Evolutionary conservation across 2,888 invertebrate genomes (phyloP).

Genomic region (Apamea anceps): DNA sequence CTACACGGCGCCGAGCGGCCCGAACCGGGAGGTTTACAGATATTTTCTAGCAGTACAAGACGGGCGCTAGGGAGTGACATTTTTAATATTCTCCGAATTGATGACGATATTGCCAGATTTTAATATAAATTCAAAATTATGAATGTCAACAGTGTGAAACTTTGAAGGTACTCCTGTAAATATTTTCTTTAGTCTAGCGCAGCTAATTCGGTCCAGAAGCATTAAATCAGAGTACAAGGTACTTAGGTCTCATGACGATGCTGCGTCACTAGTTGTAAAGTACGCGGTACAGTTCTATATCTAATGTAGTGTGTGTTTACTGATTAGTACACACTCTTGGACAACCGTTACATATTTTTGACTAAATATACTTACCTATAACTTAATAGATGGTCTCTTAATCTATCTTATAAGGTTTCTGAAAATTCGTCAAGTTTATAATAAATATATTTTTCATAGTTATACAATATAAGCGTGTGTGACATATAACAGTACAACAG

Average conservation of each 20-base stretch:
- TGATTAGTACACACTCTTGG: slow-evolving; percentile 45
- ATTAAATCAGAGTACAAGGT: slow-evolving; percentile 68
- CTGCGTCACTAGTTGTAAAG: slow-evolving; percentile 29
- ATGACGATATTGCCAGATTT: slow-evolving; percentile 19
- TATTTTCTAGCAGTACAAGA: slow-evolving; percentile 29
- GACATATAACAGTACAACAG: slow-evolving; percentile 34
- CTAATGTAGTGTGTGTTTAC: slow-evolving; percentile 53
- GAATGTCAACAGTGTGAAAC: slow-evolving; percentile 19
- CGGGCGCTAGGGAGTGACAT: slow-evolving; percentile 55
- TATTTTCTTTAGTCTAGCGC: slow-evolving; percentile 61
- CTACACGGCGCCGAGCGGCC: slow-evolving; percentile 5
- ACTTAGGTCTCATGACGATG: slow-evolving; percentile 57
- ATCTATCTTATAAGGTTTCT: slow-evolving; percentile 33
- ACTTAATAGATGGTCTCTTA: slow-evolving; percentile 41
- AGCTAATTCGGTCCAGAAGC: slow-evolving; percentile 58
- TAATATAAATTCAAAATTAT: slow-evolving; percentile 33
- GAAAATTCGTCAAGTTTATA: slow-evolving; percentile 29
- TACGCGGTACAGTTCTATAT: slow-evolving; percentile 9
- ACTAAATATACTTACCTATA: slow-evolving; percentile 41
- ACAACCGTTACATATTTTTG: slow-evolving; percentile 60
- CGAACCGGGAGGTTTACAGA: slow-evolving; percentile 3
- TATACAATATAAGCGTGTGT: slow-evolving; percentile 22
- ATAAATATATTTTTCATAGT: slow-evolving; percentile 50
- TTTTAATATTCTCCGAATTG: slow-evolving; percentile 26
- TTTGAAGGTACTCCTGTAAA: slow-evolving; percentile 58